phyloP scores from a whole-genome alignment of 2,113 vertebrate genomes.

The Puffinus mauretanicus region DNA sequence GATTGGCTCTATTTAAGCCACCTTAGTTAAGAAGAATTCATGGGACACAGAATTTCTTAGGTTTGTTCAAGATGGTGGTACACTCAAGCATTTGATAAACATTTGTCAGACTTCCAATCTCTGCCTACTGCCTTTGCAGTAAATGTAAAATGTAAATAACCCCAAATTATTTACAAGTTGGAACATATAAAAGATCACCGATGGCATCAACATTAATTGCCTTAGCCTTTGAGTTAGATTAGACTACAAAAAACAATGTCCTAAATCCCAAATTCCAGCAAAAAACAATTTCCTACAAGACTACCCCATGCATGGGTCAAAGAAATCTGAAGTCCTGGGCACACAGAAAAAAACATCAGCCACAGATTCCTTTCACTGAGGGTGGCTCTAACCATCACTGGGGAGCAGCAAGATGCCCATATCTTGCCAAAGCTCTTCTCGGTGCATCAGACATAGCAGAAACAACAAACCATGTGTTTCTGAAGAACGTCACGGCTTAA shows the following conservation, averaged over 20 bases:
- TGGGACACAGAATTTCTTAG: neutral
- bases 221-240: neutral
- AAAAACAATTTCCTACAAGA: neutral
- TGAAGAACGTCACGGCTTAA: neutral
- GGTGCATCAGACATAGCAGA: neutral
- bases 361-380: neutral
- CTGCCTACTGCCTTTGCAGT: neutral
- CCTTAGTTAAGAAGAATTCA: neutral
- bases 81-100: neutral
- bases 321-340: neutral
- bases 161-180: neutral
- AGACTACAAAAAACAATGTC: neutral
- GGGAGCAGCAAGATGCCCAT: neutral
- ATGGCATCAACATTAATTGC: neutral
- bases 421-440: neutral
- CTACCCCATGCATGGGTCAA: accelerated
- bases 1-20: neutral
- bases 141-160: neutral
- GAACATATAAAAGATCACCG: neutral
- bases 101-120: neutral
- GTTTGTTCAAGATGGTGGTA: neutral
- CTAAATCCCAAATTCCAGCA: neutral
- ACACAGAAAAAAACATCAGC: neutral
- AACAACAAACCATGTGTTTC: neutral
- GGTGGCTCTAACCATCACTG: neutral